Percentiles rank a stretch among this genome's conserved stretches.
These are phyloP conservation scores for Spheniscus humboldti DNA, from an alignment of 2,797 vertebrate species.

Conservation along the genomic window DNA sequence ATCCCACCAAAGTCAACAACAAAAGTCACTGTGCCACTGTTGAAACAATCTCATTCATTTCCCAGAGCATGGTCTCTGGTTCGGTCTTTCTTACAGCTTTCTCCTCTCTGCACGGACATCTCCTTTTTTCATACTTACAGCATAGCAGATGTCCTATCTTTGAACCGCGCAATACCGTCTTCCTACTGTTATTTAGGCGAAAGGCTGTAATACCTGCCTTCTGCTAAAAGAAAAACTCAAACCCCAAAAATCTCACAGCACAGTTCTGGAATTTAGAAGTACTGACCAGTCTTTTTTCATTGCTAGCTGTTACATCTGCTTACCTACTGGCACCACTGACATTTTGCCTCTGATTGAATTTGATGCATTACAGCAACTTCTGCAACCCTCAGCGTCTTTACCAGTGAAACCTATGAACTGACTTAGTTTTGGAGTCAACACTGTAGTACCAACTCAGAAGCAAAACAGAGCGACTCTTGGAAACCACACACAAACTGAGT, in stretches of 20 bases:
- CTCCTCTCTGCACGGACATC: not conserved
- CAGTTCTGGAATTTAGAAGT: not conserved
- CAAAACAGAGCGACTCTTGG: not conserved
- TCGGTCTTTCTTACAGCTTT: too few relatives aligned
- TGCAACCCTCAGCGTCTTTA: not conserved
- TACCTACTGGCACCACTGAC: not conserved
- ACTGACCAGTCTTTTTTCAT: not conserved
- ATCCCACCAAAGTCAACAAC: not conserved
- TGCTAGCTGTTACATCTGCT: not conserved
- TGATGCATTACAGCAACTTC: not conserved
- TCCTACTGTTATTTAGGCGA: not conserved
- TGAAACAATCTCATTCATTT: not conserved
- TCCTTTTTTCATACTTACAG: not conserved
- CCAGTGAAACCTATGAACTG: not conserved
- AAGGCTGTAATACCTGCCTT: not conserved
- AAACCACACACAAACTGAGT: not conserved
- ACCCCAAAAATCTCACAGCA: not conserved
- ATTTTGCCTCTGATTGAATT: not conserved
- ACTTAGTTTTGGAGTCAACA: not conserved
- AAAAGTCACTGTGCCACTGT: accelerated
- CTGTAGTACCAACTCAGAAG: not conserved
- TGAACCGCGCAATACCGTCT: not conserved
- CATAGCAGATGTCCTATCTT: not conserved
- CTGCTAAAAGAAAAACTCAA: not conserved
- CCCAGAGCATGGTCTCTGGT: not conserved